Base-by-base conservation (phyloP, 2,113 vertebrate genomes). In the Geococcyx californianus region DNA sequence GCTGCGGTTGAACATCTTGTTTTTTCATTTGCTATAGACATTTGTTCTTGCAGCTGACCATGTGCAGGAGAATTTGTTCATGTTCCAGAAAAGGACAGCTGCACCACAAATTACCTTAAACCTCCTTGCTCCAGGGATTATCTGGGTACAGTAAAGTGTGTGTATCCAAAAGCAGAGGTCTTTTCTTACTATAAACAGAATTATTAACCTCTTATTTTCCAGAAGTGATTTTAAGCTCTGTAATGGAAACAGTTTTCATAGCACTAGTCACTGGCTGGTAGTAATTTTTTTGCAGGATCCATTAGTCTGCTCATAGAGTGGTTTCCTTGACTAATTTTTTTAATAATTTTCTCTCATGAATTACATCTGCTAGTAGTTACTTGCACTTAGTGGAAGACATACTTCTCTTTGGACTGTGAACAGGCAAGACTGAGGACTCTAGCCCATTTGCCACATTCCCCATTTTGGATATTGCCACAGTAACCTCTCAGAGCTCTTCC, bases 31-130 rank as follows among this genome's bases (percentile, higher is more conserved):
- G 97, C 93, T 97, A 91, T 88, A 97, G 97, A 98, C 98, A 98
- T 99, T 99, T 99, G 99, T 98, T 98, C 98, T 91, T 98, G 98
- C 98, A 98, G 98, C 98, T 99, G 98, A 98, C 98, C 98, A 98
- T 98, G 97, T 98, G 98, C 98, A 96, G 97, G 98, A 98, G 97
- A 98, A 98, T 98, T 98, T 98, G 97, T 97, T 95, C 98, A 98
- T 98, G 98, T 99, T 99, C 98, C 98, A 98, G 97, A 97, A 98
- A 97, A 92, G 94, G 98, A 99, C 99, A 99, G 99, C 99, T 99
- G 99, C 98, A 90, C 96, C 96, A 95, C 98, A 98, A 98, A 98
- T 98, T 98, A 98, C 98, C 98, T 98, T 98, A 98, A 98, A 98
- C 98, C 98, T 96, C 97, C 96, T 98, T 98, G 98, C 98, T 98